These are phyloP conservation scores for Micropterix aruncella DNA, from an alignment of 2,888 invertebrate species.

Conservation along the genomic window DNA sequence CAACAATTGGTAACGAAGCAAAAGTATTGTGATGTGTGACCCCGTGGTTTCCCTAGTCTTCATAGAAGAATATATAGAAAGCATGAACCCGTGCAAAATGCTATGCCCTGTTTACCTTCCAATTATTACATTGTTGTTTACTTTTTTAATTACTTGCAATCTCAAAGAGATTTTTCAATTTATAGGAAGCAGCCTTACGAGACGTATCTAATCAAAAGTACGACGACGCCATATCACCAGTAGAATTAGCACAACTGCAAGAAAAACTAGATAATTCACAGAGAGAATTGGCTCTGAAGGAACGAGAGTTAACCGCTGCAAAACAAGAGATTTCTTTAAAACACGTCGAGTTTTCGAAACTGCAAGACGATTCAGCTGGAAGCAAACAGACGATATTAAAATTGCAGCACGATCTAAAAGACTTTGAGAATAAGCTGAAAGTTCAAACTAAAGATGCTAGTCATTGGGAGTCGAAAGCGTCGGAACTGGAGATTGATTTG, in stretches of 20 bases:
- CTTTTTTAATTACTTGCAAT: too few species aligned
- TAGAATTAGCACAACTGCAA: slow-evolving; percentile 35
- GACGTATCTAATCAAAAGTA: slow-evolving; percentile 33
- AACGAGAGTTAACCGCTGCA: slow-evolving; percentile 21
- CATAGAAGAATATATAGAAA: too few species aligned
- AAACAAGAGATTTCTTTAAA: slow-evolving; percentile 28
- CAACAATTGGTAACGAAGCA: slow-evolving; percentile 40
- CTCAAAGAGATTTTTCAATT: too few species aligned
- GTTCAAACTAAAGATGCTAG: slow-evolving; percentile 45
- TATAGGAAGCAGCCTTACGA: slow-evolving; percentile 32
- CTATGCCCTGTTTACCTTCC: too few species aligned
- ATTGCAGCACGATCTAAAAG: slow-evolving; percentile 40
- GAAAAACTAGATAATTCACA: slow-evolving; percentile 26
- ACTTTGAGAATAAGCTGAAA: slow-evolving; percentile 46
- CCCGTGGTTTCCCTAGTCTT: too few species aligned
- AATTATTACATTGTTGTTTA: too few species aligned
- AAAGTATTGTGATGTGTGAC: slow-evolving; percentile 1
- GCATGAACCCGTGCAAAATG: too few species aligned
- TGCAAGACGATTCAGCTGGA: slow-evolving; percentile 28
- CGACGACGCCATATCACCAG: slow-evolving; percentile 31
- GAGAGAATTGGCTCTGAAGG: slow-evolving; percentile 26
- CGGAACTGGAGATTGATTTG: slow-evolving; percentile 44
- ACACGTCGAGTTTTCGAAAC: slow-evolving; percentile 28
- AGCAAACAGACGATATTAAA: slow-evolving; percentile 31
- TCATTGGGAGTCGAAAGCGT: slow-evolving; percentile 48